These are phyloP conservation scores for Zapornia atra DNA, from an alignment of 2,113 vertebrate genomes.

Conservation along the genomic window DNA sequence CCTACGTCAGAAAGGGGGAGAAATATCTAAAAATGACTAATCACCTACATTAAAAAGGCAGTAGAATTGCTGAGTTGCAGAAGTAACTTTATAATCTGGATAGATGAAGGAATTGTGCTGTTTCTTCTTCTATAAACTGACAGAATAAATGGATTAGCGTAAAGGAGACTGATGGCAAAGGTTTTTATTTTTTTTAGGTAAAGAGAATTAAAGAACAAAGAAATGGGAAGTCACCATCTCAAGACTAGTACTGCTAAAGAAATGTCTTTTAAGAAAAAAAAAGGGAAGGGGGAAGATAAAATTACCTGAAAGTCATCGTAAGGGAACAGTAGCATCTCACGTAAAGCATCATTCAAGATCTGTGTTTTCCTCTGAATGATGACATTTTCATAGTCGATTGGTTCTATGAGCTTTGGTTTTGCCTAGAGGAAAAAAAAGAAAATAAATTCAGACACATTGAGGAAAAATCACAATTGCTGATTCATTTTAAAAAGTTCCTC, in stretches of 20 bases:
- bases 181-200: neutral
- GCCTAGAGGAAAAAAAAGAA: slow-evolving; percentile 75
- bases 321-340: slow-evolving; percentile 97
- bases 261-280: too few species aligned
- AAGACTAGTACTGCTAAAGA: neutral
- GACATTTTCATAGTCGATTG: slow-evolving; percentile 97
- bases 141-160: neutral
- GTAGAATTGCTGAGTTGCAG: neutral
- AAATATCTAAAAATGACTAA: neutral
- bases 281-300: neutral
- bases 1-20: neutral
- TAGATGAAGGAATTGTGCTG: neutral
- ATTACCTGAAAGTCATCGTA: slow-evolving; percentile 95
- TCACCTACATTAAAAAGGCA: neutral
- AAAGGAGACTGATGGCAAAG: neutral
- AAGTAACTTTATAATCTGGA: neutral
- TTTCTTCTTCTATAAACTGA: neutral
- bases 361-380: slow-evolving; percentile 97
- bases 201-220: neutral
- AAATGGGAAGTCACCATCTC: neutral
- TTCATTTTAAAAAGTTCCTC: neutral
- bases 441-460: neutral
- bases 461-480: neutral
- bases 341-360: slow-evolving; percentile 92
- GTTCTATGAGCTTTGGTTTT: slow-evolving; percentile 96